These are phyloP conservation scores for Corythucha ciliata DNA, from an alignment of 2,888 invertebrate genomes.

Conservation along the genomic window DNA sequence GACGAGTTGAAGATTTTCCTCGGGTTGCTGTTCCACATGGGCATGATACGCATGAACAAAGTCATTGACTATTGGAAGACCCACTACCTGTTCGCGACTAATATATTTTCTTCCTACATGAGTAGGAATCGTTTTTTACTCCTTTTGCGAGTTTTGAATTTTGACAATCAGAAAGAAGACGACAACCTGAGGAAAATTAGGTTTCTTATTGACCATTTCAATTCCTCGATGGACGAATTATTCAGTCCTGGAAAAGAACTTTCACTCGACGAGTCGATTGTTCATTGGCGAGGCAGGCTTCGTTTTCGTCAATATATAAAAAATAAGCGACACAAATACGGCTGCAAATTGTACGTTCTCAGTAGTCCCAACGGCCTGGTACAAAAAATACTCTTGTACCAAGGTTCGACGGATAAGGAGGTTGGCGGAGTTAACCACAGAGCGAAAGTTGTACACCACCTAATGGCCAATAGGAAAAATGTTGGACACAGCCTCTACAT, in stretches of 20 bases:
- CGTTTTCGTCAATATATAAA: constrained; percentile 38
- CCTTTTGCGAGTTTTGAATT: not conserved
- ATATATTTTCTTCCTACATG: not conserved
- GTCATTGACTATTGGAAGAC: constrained; percentile 20
- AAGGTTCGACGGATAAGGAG: constrained; percentile 10
- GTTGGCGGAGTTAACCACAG: constrained; percentile 33
- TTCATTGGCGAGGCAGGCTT: constrained; percentile 35
- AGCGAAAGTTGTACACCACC: constrained; percentile 36
- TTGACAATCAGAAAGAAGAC: no score
- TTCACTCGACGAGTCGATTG: constrained; percentile 27
- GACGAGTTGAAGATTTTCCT: constrained; percentile 7
- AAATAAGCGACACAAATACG: constrained; percentile 38
- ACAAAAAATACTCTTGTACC: constrained; percentile 7
- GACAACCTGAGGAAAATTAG: no score
- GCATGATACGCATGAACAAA: constrained; percentile 16
- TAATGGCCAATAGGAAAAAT: constrained; percentile 37
- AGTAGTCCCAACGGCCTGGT: constrained; percentile 36
- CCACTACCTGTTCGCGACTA: constrained; percentile 1
- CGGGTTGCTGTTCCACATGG: constrained; percentile 11
- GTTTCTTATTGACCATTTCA: constrained; percentile 32
- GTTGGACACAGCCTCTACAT: constrained; percentile 38
- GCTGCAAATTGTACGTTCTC: constrained; percentile 38
- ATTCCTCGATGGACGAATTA: constrained; percentile 24
- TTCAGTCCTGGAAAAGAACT: constrained; percentile 27
- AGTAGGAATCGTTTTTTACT: constrained; percentile 10